These are phyloP conservation scores for Fragum sueziense DNA, from an alignment of 2,888 invertebrate species.

Conservation along the genomic window DNA sequence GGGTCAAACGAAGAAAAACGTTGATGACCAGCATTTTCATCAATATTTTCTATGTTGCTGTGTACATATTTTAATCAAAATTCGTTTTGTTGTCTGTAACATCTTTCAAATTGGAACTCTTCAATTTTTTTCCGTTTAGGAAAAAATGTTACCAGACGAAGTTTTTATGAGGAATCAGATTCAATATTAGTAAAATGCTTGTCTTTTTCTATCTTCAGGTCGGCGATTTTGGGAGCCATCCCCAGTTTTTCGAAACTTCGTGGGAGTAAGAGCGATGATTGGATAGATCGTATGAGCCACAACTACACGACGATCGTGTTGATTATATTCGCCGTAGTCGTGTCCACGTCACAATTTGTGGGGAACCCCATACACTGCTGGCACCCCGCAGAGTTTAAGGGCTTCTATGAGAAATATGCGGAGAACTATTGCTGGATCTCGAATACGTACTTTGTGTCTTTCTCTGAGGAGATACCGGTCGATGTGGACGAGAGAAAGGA, in stretches of 20 bases:
- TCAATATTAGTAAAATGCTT: background rate
- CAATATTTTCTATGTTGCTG: too few relatives aligned
- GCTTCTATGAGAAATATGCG: constrained; percentile 70
- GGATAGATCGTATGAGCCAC: constrained; percentile 75
- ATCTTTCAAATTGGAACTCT: background rate
- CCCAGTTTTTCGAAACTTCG: constrained; percentile 70
- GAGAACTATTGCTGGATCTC: constrained; percentile 74
- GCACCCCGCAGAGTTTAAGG: constrained; percentile 73
- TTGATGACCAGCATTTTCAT: background rate
- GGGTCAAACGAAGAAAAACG: background rate
- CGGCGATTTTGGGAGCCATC: constrained; percentile 69
- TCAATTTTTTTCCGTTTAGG: background rate
- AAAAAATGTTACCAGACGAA: background rate
- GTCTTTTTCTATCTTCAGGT: constrained; percentile 56
- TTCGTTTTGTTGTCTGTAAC: background rate
- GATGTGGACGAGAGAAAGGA: constrained; percentile 64
- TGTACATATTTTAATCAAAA: too few relatives aligned
- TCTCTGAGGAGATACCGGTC: constrained; percentile 63
- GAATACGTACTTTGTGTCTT: constrained; percentile 74
- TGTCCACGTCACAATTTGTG: constrained; percentile 74
- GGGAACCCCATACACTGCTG: constrained; percentile 75
- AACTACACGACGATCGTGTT: constrained; percentile 72
- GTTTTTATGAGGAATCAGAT: background rate
- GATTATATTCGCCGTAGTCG: constrained; percentile 73
- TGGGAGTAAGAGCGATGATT: constrained; percentile 74